Base-by-base conservation (phyloP, 1,140 invertebrate species). In the Drosophila littoralis region DNA sequence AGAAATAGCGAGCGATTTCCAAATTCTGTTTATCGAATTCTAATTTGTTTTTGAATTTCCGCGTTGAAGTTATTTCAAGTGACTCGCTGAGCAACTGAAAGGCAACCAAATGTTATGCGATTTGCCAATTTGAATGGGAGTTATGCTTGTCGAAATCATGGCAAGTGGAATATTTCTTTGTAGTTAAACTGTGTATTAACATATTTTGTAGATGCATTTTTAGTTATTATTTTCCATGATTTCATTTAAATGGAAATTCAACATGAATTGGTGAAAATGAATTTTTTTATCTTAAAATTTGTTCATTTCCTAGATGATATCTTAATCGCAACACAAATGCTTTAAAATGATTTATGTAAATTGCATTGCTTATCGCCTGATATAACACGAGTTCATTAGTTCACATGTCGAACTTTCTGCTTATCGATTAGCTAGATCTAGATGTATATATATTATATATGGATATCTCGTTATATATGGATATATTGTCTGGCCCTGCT, bases 321-420 rank as follows among this genome's bases (percentile, higher is more conserved):
- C 57, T 2, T 10, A 15, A 12, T 9, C 28, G 5, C 33, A n/a
- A 15, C 17, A 48, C 52, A 43, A 51, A 59, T 70, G 28, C 45
- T 48, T n/a, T 6, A 9, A 1, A 13, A n/a, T 51, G 60, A 43
- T 68, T 73, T 68, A 73, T 68, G 48, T 35, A 66, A 72, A 72
- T 59, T 58, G 22, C 38, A 13, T 28, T 46, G 17, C 17, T 69
- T 63, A 68, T 68, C 57, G 51, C 10, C 8, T 32, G 12, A 28
- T 50, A 8, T 1, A 13, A 66, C 36, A 52, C 63, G 36, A 58
- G 32, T 51, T 72, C 61, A 32, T 65, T 71, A 66, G 68, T 42
- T 71, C 15, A 48, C 9, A 10, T 51, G 65, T 15, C 9, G 43
- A 57, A 36, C 36, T 57, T 4, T 61, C 13, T 42, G 50, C 40